Conservation (phyloP, 2,888 invertebrate species). For the Spodoptera picta region DNA sequence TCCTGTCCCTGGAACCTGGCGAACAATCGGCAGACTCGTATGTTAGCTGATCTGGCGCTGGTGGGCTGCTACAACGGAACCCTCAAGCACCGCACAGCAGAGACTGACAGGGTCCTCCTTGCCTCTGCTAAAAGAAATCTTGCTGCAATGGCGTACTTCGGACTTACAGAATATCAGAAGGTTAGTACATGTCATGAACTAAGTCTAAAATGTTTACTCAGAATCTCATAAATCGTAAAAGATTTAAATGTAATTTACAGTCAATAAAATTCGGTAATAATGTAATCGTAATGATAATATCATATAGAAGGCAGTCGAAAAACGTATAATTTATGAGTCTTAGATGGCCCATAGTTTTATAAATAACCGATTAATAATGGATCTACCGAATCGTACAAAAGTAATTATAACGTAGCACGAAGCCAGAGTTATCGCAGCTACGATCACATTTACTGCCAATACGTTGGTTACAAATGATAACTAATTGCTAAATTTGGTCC, state of each 20-base stretch:
- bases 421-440: conserved; percentile 39
- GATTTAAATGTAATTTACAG: too few species aligned
- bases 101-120: conserved; percentile 95
- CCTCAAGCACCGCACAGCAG: conserved; percentile 90
- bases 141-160: conserved; percentile 98
- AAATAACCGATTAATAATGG: background rate
- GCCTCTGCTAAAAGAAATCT: conserved; percentile 98
- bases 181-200: conserved; percentile 77
- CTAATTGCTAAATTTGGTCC: conserved; percentile 50
- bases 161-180: conserved; percentile 98
- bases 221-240: too few species aligned
- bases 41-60: conserved; percentile 98
- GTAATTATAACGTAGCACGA: conserved; percentile 38
- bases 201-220: too few species aligned
- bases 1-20: conserved; percentile 97
- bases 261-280: too few species aligned
- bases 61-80: conserved; percentile 98
- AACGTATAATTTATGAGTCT: too few species aligned
- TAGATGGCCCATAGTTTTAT: too few species aligned
- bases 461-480: conserved; percentile 32
- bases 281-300: too few species aligned
- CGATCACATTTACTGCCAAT: conserved; percentile 43
- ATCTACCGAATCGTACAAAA: conserved; percentile 6
- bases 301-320: too few species aligned
- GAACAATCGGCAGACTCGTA: conserved; percentile 98